Conservation (phyloP, 2,797 vertebrate species). For the Podarcis lilfordi region DNA sequence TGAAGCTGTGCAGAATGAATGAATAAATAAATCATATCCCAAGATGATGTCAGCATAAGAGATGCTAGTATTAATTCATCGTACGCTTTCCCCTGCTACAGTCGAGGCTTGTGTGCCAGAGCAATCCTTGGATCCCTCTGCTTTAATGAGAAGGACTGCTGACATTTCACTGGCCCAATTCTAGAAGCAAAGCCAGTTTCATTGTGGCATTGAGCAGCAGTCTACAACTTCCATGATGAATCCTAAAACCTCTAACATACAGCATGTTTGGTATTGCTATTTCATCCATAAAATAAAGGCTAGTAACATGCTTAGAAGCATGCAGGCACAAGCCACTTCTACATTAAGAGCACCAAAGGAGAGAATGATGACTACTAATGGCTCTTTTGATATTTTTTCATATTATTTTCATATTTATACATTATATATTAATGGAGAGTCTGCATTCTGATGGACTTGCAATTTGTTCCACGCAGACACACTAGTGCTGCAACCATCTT, state of each 20-base stretch:
- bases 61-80: neutral
- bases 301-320: neutral
- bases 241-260: constrained; percentile 7
- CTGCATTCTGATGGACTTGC: neutral
- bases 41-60: constrained; percentile 20
- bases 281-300: neutral
- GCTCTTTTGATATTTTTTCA: neutral
- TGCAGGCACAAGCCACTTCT: neutral
- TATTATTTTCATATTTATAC: neutral
- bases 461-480: neutral
- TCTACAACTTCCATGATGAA: neutral
- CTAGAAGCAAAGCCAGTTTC: constrained; percentile 3
- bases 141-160: neutral
- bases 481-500: neutral
- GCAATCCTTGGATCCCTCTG: neutral
- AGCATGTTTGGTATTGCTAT: neutral
- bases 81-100: constrained; percentile 24
- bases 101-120: neutral
- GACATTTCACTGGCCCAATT: constrained; percentile 27
- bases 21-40: neutral
- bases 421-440: neutral
- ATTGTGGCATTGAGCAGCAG: constrained; percentile 7
- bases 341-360: neutral
- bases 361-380: neutral
- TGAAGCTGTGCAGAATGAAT: neutral